Evolutionary conservation across 2,113 vertebrate genomes (phyloP).

Genomic region (Silurus asotus): DNA sequence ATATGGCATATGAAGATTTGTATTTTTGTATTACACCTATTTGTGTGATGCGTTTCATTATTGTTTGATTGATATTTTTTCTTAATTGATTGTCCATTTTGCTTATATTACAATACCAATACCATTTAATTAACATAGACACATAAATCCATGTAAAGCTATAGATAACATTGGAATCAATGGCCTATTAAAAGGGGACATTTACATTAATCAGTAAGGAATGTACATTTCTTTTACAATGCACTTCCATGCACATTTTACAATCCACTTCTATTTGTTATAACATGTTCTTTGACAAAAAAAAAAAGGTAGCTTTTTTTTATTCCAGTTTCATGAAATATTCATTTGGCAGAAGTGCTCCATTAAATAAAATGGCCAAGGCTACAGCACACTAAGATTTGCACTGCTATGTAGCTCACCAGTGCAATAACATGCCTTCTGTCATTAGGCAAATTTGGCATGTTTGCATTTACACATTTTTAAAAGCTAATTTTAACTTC

Average conservation of each 20-base stretch:
- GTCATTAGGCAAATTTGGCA: not conserved
- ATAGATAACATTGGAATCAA: not conserved
- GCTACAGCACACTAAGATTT: not conserved
- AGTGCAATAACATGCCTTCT: not conserved
- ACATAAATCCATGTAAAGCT: not conserved
- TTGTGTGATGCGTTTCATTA: not conserved
- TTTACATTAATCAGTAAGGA: not conserved
- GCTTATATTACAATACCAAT: not conserved
- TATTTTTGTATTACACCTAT: not conserved
- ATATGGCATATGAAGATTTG: too few relatives aligned
- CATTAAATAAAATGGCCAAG: conserved; percentile 1
- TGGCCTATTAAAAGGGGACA: not conserved
- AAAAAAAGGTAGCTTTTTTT: not conserved
- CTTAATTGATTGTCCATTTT: not conserved
- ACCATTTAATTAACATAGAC: not conserved
- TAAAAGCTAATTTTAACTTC: conserved; percentile 16
- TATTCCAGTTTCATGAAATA: conserved; percentile 25
- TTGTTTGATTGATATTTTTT: not conserved
- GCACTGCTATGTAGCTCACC: not conserved
- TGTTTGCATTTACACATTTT: not conserved
- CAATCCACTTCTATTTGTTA: not conserved
- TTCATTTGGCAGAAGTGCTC: conserved; percentile 20
- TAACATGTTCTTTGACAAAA: conserved; percentile 10
- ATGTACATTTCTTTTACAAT: not conserved
- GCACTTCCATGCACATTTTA: not conserved